phyloP scores from a whole-genome alignment of 1,140 invertebrate genomes.

The Teleopsis dalmanni region DNA sequence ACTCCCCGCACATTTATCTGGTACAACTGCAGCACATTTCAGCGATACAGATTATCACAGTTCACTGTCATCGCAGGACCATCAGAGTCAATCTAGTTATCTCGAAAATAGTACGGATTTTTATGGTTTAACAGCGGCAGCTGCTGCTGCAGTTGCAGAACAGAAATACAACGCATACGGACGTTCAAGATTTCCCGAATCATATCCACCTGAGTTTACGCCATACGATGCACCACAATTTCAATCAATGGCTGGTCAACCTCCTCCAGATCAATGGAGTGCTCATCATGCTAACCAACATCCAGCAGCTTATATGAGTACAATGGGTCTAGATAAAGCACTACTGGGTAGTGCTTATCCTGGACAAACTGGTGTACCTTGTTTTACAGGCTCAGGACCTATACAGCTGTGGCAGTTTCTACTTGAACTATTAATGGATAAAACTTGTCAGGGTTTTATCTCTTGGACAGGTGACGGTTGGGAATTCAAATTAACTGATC shows the following conservation, averaged over 20 bases:
- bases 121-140: slow-evolving; percentile 47
- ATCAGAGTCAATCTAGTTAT: slow-evolving; percentile 55
- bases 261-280: slow-evolving; percentile 49
- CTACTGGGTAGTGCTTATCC: slow-evolving; percentile 35
- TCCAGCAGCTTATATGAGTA: slow-evolving; percentile 36
- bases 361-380: slow-evolving; percentile 39
- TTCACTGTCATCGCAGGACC: slow-evolving; percentile 51
- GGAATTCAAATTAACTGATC: slow-evolving; percentile 98
- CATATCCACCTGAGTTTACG: slow-evolving; percentile 29
- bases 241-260: slow-evolving; percentile 71
- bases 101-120: slow-evolving; percentile 23
- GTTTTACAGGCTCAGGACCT: slow-evolving; percentile 70
- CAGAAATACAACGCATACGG: slow-evolving; percentile 43
- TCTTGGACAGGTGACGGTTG: slow-evolving; percentile 98
- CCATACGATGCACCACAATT: slow-evolving; percentile 67
- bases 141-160: slow-evolving; percentile 59
- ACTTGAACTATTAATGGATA: slow-evolving; percentile 91
- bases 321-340: slow-evolving; percentile 37
- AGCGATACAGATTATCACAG: slow-evolving; percentile 41
- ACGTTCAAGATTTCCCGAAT: slow-evolving; percentile 27
- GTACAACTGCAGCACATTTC: slow-evolving; percentile 17
- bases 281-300: slow-evolving; percentile 50
- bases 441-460: slow-evolving; percentile 91
- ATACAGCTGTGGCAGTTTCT: slow-evolving; percentile 98
- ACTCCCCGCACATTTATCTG: slow-evolving; percentile 30